Conservation (phyloP, 2,888 invertebrate species). For the Eilema depressum region DNA sequence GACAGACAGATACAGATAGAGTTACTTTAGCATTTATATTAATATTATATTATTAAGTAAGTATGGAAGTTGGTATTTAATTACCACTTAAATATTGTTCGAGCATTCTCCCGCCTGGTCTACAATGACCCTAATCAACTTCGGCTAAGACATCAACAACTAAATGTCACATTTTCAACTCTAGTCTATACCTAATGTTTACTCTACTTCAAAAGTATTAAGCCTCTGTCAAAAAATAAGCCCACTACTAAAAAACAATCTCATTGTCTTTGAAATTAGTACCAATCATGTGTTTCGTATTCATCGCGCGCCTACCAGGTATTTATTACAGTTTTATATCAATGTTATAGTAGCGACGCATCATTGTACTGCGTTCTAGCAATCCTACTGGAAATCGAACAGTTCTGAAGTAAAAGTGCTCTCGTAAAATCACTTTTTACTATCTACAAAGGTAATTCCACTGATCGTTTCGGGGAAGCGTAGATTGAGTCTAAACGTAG, state of each 20-base stretch:
- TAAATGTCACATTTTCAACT: conserved; percentile 23
- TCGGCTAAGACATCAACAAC: too few relatives aligned
- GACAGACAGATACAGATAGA: too few relatives aligned
- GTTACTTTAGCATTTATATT: too few relatives aligned
- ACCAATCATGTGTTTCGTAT: conserved; percentile 22
- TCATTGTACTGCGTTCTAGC: conserved; percentile 37
- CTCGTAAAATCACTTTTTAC: conserved; percentile 58
- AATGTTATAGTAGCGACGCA: conserved; percentile 25
- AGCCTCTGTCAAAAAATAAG: conserved; percentile 49
- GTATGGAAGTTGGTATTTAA: too few relatives aligned
- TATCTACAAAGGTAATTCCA: conserved; percentile 51
- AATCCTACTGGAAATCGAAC: conserved; percentile 34
- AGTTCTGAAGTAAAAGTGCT: conserved; percentile 34
- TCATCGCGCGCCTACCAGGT: conserved; percentile 34
- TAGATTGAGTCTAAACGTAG: conserved; percentile 46
- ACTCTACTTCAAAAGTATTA: conserved; percentile 37
- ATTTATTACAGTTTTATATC: conserved; percentile 24
- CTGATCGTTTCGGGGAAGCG: conserved; percentile 46
- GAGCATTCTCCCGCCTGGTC: too few relatives aligned
- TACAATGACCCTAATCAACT: too few relatives aligned
- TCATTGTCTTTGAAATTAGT: conserved; percentile 22
- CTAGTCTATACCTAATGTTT: conserved; percentile 32
- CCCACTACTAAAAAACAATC: conserved; percentile 24
- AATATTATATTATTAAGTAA: too few relatives aligned
- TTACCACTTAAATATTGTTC: too few relatives aligned